These are phyloP conservation scores for Sminthurides aquaticus DNA, from an alignment of 2,888 invertebrate genomes.

Conservation along the genomic window DNA sequence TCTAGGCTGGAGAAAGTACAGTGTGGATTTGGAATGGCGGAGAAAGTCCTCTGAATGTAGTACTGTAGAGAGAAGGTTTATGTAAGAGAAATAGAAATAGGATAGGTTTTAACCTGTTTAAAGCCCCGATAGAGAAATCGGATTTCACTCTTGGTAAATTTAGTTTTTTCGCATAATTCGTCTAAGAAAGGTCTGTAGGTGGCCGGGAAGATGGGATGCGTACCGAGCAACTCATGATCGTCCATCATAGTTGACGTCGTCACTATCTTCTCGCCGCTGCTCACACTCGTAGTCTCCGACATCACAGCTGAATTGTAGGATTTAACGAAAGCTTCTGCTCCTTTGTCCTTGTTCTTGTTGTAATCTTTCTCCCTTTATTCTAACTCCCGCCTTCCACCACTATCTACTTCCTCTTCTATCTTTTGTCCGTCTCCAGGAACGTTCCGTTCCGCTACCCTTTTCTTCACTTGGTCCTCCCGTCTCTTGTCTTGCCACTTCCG, in stretches of 20 bases:
- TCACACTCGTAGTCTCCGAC: conserved; percentile 44
- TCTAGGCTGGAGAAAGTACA: no score
- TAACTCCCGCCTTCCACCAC: background rate
- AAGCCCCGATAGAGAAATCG: conserved; percentile 96
- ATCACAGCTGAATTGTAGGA: conserved; percentile 24
- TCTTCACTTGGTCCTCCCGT: background rate
- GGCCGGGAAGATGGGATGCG: conserved; percentile 43
- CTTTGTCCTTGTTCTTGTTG: background rate
- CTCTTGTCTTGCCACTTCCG: conserved; percentile 1
- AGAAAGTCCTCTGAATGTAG: no score
- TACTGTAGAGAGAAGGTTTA: background rate
- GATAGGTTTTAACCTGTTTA: conserved; percentile 64
- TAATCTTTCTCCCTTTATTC: conserved; percentile 2
- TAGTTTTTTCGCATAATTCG: conserved; percentile 83
- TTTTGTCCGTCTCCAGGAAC: background rate
- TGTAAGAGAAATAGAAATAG: conserved; percentile 2
- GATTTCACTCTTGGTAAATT: conserved; percentile 91
- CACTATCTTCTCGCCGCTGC: conserved; percentile 43
- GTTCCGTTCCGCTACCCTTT: background rate
- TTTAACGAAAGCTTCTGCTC: background rate
- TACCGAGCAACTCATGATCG: conserved; percentile 41
- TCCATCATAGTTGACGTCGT: conserved; percentile 43
- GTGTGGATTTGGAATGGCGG: no score
- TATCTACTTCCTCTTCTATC: background rate
- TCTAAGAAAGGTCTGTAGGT: conserved; percentile 54